Evolutionary conservation across 2,113 vertebrate species (phyloP), one percentile per base, ranked within the genome.

Genomic region (Merops nubicus): DNA sequence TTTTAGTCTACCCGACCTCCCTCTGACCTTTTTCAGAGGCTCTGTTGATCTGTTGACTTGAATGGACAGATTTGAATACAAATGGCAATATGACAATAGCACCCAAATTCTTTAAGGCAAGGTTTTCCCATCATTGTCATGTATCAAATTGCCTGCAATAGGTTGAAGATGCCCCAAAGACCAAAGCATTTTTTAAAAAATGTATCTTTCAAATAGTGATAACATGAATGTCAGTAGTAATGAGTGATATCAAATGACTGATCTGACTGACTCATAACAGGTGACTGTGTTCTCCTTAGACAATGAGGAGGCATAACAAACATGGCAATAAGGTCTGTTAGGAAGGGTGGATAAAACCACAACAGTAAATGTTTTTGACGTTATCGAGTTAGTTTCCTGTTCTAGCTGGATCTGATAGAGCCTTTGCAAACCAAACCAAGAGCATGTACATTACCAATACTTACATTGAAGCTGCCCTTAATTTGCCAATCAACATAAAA

Each of bases 61-160:
- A 95, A 90, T 67, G 45, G 62, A 69, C 62, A 83, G 69, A 78
- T 68, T 85, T 91, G 79, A 96, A 88, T 86, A 87, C 76, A 78
- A 95, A 89, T 70, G 47, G 26, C 25, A 85, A 57, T 19, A 38
- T 62, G 43, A 90, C 68, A 81, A 68, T 36, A 87, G 51, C 9
- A 80, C 6, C 26, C 18, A 38, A 45, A 80, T 43, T 80, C 47
- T 68, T 81, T 60, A 62, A 91, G 50, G 16, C 1, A 0, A 75
- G 77, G 7, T 80, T 88, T 88, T 57, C 29, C 48, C 54, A 31
- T 47, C 1, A 54, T 91, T 96, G 92, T 75, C 36, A 28, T 47
- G 20, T 74, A 89, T 50, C 60, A 84, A 54, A 62, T 25, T 75
- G 62, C 82, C n/a, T 88, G 48, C 15, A 87, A 64, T 10, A 85